Conservation (phyloP, 2,797 vertebrate genomes). For the Craterocephalus amniculus region DNA sequence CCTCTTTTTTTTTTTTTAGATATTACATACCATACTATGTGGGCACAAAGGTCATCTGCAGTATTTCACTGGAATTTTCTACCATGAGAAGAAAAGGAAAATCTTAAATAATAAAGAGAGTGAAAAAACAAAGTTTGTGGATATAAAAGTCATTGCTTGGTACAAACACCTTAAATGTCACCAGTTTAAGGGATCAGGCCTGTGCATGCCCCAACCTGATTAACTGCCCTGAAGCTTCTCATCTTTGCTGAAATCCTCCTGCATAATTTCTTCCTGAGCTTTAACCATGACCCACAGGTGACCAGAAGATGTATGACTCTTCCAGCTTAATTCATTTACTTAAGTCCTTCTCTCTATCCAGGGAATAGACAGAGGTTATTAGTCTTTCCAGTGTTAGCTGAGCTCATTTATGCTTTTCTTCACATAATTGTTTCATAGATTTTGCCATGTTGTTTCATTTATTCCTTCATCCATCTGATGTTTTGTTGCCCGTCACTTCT, state of each 20-base stretch:
- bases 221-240: conserved; percentile 17
- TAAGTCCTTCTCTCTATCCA: conserved; percentile 32
- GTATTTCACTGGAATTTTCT: neutral
- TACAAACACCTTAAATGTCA: neutral
- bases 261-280: conserved; percentile 43
- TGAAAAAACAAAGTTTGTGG: neutral
- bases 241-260: conserved; percentile 32
- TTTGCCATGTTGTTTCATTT: neutral
- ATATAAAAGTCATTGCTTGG: conserved; percentile 9
- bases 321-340: conserved; percentile 49
- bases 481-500: neutral
- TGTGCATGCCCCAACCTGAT: conserved; percentile 9
- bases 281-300: conserved; percentile 42
- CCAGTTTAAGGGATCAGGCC: conserved; percentile 5
- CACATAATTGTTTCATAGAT: conserved; percentile 17
- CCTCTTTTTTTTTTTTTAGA: no score
- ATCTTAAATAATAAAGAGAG: neutral
- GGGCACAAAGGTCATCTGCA: neutral
- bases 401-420: conserved; percentile 23
- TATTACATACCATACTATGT: neutral
- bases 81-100: neutral
- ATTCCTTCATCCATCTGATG: conserved; percentile 2
- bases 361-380: conserved; percentile 37
- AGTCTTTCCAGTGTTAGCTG: conserved; percentile 8
- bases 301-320: conserved; percentile 50